Evolutionary conservation across 2,113 vertebrate genomes (phyloP).

Genomic region (Thryonomys swinderianus): DNA sequence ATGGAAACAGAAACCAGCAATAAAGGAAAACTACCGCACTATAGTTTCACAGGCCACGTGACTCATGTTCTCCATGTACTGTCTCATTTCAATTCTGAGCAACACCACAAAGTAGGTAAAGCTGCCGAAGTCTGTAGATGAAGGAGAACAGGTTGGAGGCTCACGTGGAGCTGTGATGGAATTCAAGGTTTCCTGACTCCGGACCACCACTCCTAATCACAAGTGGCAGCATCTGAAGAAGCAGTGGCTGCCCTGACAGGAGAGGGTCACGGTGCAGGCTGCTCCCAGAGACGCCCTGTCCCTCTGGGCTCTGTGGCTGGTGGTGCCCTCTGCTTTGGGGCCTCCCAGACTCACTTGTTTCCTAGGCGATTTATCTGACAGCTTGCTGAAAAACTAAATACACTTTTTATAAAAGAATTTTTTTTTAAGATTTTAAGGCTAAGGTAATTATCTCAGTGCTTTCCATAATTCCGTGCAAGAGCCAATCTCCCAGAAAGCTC

Average conservation of each 20-base stretch:
- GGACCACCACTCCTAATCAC: not conserved
- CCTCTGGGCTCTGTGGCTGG: no score
- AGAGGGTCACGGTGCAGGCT: not conserved
- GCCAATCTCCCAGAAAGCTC: constrained; percentile 29
- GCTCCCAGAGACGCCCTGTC: rapidly evolving
- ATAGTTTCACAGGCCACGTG: rapidly evolving
- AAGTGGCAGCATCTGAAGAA: not conserved
- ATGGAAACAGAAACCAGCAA: not conserved
- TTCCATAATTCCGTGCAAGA: constrained; percentile 60
- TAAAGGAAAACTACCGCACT: no score
- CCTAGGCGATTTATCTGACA: constrained; percentile 28
- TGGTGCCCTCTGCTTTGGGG: not conserved
- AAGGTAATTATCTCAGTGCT: constrained; percentile 61
- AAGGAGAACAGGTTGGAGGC: not conserved
- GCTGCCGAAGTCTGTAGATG: not conserved
- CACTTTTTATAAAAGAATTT: not conserved
- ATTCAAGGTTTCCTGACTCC: not conserved
- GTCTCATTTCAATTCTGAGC: not conserved
- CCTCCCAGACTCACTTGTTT: not conserved
- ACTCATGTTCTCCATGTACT: not conserved
- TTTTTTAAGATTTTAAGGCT: constrained; percentile 45
- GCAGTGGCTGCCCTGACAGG: not conserved
- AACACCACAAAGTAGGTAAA: not conserved
- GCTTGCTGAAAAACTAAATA: constrained; percentile 16
- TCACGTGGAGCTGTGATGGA: rapidly evolving